A percentile compares a stretch with the other conserved stretches of the same genome.
Conservation (phyloP, 2,113 vertebrate species). For the Oxyura jamaicensis region DNA sequence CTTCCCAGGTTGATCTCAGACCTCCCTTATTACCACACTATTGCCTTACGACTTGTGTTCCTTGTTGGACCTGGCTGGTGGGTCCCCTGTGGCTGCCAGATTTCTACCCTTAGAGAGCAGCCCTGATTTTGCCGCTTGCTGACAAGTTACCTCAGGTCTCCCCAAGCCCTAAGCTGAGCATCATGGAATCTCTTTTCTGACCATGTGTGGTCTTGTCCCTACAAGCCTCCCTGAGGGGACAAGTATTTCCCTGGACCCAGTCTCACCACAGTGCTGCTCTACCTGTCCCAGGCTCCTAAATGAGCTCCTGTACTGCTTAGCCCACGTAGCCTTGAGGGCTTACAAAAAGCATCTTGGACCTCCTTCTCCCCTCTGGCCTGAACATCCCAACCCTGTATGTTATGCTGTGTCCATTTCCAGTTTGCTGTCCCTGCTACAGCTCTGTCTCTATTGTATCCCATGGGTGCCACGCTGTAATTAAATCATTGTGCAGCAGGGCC, state of each 20-base stretch:
- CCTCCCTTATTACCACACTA: neutral
- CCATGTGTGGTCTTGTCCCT: neutral
- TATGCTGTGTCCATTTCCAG: rapidly evolving
- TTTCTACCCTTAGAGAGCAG: neutral
- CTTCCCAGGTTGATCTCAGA: neutral
- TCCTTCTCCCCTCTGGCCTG: neutral
- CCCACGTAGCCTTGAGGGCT: too few relatives aligned
- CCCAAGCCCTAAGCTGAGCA: neutral
- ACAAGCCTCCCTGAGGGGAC: neutral
- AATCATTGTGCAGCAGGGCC: neutral
- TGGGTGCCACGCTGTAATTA: rapidly evolving
- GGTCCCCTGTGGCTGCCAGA: neutral
- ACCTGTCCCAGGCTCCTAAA: neutral
- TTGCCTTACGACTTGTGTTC: neutral
- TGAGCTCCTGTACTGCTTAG: neutral
- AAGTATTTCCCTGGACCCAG: too few relatives aligned
- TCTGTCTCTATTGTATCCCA: neutral
- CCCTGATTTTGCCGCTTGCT: neutral
- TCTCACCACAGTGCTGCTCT: neutral
- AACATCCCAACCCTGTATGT: neutral
- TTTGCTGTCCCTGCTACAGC: neutral
- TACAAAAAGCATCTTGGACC: neutral
- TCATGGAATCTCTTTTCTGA: neutral
- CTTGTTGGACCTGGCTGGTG: neutral
- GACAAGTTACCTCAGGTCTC: neutral